Percentiles rank a stretch among this genome's conserved stretches.
phyloP scores from a whole-genome alignment of 2,113 vertebrate species.

The Prionailurus viverrinus region DNA sequence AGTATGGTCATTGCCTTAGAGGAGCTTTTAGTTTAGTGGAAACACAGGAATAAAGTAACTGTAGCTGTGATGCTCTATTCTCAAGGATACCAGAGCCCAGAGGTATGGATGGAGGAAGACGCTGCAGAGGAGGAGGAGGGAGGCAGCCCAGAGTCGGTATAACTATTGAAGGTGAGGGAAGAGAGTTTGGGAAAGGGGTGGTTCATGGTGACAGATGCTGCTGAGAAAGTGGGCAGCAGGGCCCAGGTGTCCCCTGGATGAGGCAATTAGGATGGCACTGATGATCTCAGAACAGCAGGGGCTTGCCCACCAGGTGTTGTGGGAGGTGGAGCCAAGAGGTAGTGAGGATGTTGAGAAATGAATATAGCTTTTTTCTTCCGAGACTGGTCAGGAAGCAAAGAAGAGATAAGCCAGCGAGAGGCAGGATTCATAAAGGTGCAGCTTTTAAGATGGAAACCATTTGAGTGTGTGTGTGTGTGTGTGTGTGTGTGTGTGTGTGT shows the following conservation, averaged over 20 bases:
- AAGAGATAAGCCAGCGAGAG: not conserved
- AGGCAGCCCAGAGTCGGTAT: not conserved
- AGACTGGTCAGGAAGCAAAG: conserved; percentile 1
- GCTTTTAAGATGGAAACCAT: conserved; percentile 9
- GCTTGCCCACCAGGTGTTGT: rapidly evolving
- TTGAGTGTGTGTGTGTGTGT: not conserved
- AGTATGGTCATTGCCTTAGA: not conserved
- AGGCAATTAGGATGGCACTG: not conserved
- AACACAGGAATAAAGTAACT: not conserved
- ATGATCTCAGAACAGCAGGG: not conserved
- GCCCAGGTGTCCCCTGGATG: not conserved
- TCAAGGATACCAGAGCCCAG: not conserved
- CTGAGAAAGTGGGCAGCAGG: not conserved
- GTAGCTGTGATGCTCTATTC: not conserved
- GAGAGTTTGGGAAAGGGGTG: not conserved
- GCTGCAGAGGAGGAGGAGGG: not conserved
- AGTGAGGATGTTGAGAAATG: not conserved
- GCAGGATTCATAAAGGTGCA: not conserved
- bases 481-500: no score
- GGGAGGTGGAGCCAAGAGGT: not conserved
- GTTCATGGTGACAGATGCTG: not conserved
- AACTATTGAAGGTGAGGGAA: not conserved
- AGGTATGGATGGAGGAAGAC: not conserved
- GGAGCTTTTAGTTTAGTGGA: not conserved
- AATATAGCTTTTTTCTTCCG: not conserved